phyloP scores from a whole-genome alignment of 53 echinoderm and acorn worm genomes.

The Hippasteria phrygiana region DNA sequence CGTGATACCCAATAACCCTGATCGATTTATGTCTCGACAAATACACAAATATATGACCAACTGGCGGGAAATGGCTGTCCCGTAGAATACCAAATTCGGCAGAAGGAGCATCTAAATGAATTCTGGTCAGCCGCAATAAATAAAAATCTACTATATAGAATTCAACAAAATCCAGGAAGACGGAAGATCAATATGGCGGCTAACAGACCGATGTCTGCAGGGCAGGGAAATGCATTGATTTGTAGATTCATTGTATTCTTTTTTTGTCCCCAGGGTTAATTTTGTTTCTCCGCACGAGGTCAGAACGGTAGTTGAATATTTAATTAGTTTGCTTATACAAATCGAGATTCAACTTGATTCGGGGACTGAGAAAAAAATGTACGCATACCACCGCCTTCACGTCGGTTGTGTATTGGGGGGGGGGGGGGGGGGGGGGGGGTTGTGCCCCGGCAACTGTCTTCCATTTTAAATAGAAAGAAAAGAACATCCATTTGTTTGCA shows the following conservation, averaged over 20 bases:
- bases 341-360: background rate
- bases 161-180: background rate
- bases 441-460: too few species aligned
- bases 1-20: conserved; percentile 54
- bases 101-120: conserved; percentile 7
- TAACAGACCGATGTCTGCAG: conserved; percentile 4
- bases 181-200: conserved; percentile 45
- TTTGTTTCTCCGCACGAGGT: background rate
- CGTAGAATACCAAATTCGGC: conserved; percentile 40
- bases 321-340: conserved; percentile 9
- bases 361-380: background rate
- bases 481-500: too few species aligned
- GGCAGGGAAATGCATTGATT: conserved; percentile 29
- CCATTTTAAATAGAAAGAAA: too few species aligned
- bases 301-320: background rate
- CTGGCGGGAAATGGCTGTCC: background rate
- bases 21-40: conserved; percentile 57
- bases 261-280: background rate
- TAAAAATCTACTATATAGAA: background rate
- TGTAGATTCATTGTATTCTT: conserved; percentile 20
- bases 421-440: too few species aligned
- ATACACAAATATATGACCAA: conserved; percentile 44
- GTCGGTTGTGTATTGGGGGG: too few species aligned
- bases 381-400: too few species aligned
- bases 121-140: conserved; percentile 31